Conservation (phyloP, 2,888 invertebrate genomes). For the Platycnemis pennipes region DNA sequence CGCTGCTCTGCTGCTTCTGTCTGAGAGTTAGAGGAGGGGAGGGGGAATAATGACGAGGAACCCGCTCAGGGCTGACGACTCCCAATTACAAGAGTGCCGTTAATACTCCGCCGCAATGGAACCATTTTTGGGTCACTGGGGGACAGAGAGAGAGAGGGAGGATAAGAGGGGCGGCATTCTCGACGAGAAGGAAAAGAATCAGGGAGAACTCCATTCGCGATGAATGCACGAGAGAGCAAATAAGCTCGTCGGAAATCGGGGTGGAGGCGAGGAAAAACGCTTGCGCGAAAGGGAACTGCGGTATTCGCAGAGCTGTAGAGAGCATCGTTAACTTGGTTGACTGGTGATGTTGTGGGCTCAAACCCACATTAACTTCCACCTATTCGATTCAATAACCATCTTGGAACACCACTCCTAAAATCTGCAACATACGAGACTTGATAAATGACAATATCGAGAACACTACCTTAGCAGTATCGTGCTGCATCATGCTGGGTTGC, state of each 20-base stretch:
- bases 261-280: background rate
- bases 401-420: too few species aligned
- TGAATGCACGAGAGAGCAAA: background rate
- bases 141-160: background rate
- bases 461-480: too few species aligned
- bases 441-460: too few species aligned
- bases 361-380: too few species aligned
- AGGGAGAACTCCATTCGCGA: background rate
- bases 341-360: too few species aligned
- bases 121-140: background rate
- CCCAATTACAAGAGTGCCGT: background rate
- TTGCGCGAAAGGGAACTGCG: background rate
- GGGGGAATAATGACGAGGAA: background rate
- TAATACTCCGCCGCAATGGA: background rate
- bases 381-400: too few species aligned
- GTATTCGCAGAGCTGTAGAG: background rate
- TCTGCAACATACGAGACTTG: too few species aligned
- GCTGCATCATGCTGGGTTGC: too few species aligned
- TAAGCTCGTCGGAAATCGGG: background rate
- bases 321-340: background rate
- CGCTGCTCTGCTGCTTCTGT: background rate
- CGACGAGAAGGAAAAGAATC: background rate
- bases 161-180: background rate
- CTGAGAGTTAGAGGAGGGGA: background rate
- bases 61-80: background rate